These are phyloP conservation scores for Dryobota labecula DNA, from an alignment of 2,888 invertebrate species.

Conservation along the genomic window DNA sequence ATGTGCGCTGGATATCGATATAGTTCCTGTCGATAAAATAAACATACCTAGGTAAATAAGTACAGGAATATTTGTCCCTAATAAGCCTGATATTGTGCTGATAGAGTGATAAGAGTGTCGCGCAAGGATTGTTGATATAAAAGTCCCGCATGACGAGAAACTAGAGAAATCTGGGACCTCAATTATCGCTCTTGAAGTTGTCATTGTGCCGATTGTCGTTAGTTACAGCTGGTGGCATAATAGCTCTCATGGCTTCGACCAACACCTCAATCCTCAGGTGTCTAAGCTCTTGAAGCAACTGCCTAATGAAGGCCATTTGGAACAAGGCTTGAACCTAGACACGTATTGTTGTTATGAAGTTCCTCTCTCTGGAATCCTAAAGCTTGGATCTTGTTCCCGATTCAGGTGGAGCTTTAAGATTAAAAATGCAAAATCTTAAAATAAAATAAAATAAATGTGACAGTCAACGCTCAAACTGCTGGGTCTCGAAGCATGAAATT, in stretches of 20 bases:
- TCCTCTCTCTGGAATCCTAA: background rate
- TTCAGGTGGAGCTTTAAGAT: background rate
- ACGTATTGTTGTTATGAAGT: background rate
- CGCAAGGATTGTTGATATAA: background rate
- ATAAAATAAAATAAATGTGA: too few species aligned
- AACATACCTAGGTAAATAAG: background rate
- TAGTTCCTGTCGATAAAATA: conserved; percentile 15
- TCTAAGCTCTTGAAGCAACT: background rate
- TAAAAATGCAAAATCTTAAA: background rate
- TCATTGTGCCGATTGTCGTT: too few species aligned
- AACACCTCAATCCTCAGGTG: background rate
- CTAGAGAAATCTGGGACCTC: background rate
- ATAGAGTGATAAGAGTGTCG: background rate
- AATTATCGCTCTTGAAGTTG: background rate
- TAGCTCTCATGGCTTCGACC: background rate
- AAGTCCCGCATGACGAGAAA: background rate
- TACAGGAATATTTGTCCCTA: background rate
- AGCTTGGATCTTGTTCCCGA: background rate
- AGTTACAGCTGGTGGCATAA: background rate
- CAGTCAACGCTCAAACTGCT: background rate
- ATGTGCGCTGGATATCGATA: conserved; percentile 24
- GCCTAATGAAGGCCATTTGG: background rate
- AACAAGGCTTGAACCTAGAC: background rate
- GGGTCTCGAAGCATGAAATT: background rate
- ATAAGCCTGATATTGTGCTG: too few species aligned